Evolutionary conservation across 2,888 invertebrate genomes (phyloP), one percentile per base, ranked within the genome.

Genomic region (Protodeltote pygarga): DNA sequence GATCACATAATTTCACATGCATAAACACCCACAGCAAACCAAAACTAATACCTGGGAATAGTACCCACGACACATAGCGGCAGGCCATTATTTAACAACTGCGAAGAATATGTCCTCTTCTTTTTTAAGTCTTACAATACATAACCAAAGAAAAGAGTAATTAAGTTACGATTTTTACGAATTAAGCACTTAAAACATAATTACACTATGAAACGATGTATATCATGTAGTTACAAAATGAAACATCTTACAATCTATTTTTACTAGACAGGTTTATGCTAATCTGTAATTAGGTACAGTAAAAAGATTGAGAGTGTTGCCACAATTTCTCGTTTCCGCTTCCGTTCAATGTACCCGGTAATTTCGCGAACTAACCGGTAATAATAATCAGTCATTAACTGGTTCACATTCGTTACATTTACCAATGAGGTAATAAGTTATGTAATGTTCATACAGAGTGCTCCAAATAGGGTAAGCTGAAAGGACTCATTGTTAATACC

Each of bases 321-420:
- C 45, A 48, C 52, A 42, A 39, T 62, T 58, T 40, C 20, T 16
- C 8, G 29, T 58, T 67, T 67, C 67, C 67, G 69, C 53, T 67
- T 67, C 69, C 67, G 63, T 67, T 31, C 47, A 35, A 25, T 16
- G 23, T 41, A 34, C 14, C 23, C 34, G 34, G 31, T 40, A 44
- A 65, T 68, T 54, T 64, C 35, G 29, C 32, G 29, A 52, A 52
- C 14, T 24, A 39, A 55, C 50, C 25, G 34, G 52, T 39, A 47
- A 47, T 39, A 47, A 47, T 39, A 63, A 34, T 41, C 23, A 39
- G 23, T 42, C 44, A 61, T 23, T 53, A 64, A 53, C 55, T 60
- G 34, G 60, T 64, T 52, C 42, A 60, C 60, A 60, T 64, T 54
- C 29, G 47, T 50, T 40, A 49, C 32, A 55, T 52, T 60, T 35